Conservation (phyloP, 2,888 invertebrate genomes). For the Brachyopa scutellaris region DNA sequence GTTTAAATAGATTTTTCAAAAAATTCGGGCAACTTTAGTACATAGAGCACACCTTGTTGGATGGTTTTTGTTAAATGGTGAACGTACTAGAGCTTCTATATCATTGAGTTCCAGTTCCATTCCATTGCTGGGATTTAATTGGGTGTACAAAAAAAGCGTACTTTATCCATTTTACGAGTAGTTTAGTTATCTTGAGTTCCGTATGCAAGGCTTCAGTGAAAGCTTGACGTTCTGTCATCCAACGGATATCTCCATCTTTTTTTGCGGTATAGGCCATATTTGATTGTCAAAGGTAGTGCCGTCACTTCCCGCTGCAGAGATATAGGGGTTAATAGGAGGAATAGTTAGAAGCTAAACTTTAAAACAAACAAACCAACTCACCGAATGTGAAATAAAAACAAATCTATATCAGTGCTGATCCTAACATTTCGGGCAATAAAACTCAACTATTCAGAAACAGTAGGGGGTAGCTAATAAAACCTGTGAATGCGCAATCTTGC, state of each 20-base stretch:
- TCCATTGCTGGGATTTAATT: conserved; percentile 73
- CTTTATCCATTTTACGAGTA: conserved; percentile 8
- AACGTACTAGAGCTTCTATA: conserved; percentile 60
- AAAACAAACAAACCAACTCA: not conserved
- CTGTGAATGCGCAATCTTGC: not conserved
- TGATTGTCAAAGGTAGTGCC: not conserved
- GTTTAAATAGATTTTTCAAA: conserved; percentile 26
- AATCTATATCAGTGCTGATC: not conserved
- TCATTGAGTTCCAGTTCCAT: conserved; percentile 72
- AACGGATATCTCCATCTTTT: conserved; percentile 1
- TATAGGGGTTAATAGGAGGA: too few relatives aligned
- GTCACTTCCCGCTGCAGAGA: not conserved
- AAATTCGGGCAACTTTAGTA: not conserved
- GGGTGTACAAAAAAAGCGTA: conserved; percentile 76
- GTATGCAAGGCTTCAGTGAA: not conserved
- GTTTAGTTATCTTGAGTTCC: not conserved
- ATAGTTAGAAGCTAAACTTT: not conserved
- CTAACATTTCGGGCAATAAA: not conserved
- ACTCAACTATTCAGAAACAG: not conserved
- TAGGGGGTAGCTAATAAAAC: not conserved
- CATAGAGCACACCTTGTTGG: conserved; percentile 73
- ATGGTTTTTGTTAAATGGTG: conserved; percentile 74
- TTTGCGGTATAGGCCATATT: conserved; percentile 40
- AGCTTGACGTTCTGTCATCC: conserved; percentile 39
- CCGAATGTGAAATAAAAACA: not conserved